Conservation (phyloP, 2,797 vertebrate genomes). For the Tokudaia tokunoshimensis region DNA sequence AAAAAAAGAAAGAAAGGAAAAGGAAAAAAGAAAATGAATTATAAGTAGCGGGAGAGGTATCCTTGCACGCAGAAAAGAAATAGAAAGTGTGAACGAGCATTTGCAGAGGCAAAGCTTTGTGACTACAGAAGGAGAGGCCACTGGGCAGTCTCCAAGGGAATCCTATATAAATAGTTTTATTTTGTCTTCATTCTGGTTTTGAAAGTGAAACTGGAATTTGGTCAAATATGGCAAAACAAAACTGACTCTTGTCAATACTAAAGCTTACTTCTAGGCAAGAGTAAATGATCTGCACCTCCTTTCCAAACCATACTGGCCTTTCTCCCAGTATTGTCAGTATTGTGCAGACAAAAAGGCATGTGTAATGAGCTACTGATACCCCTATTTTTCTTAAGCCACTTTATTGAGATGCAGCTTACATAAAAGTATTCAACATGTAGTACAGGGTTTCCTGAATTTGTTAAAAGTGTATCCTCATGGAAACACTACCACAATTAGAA, state of each 20-base stretch:
- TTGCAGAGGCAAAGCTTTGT: neutral
- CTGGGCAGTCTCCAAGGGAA: neutral
- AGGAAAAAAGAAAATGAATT: neutral
- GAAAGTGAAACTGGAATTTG: slow-evolving; percentile 15
- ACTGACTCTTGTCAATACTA: neutral
- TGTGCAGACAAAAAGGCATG: neutral
- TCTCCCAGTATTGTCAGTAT: neutral
- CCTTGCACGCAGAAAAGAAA: slow-evolving; percentile 63
- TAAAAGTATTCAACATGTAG: neutral
- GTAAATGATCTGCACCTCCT: neutral
- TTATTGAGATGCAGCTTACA: neutral
- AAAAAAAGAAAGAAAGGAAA: slow-evolving; percentile 39
- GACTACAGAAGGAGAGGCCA: neutral
- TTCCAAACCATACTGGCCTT: neutral
- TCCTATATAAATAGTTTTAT: slow-evolving; percentile 24
- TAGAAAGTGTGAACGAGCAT: neutral
- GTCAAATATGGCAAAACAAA: neutral
- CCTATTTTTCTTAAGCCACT: neutral
- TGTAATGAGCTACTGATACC: neutral
- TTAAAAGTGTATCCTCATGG: neutral
- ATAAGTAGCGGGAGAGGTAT: slow-evolving; percentile 60
- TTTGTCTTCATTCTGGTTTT: slow-evolving; percentile 6
- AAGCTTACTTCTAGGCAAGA: slow-evolving; percentile 27
- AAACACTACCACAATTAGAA: slow-evolving; percentile 10
- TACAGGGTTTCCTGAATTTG: neutral